Evolutionary conservation across 2,113 vertebrate genomes (phyloP), one percentile per base, ranked within the genome.

Genomic region (Emberiza fucata): DNA sequence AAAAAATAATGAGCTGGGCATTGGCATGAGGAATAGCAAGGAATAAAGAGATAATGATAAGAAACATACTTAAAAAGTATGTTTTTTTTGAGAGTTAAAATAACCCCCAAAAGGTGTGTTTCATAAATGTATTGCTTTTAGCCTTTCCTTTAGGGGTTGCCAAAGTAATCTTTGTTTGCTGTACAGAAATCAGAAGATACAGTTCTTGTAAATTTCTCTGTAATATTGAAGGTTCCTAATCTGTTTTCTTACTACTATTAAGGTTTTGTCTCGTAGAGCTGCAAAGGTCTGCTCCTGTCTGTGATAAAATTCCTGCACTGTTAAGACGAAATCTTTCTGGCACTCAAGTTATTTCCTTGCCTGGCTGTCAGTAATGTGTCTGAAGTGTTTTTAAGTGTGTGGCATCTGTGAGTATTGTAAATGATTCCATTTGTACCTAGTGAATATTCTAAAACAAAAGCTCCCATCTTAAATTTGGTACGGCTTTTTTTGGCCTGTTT

Each of bases 61-160:
- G 24, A 48, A 24, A 60, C 42, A 3, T 59, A 29, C 21, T 29
- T 78, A 20, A 44, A 37, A 77, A 61, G 6, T 3, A 4, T 24
- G 14, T 31, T 4, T 31, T 22, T 24, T 70, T 50, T 14, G 10
- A 42, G 29, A 14, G 10, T 22, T 4, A 6, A 11, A 27, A 15
- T 57, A 33, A 0, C 2, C 2, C 2, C 21, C 4, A 13, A 3
- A 21, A 28, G 3, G 2, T 40, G 9, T 68, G 12, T 54, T 70
- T 71, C 45, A 5, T 80, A 71, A 29, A 17, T 5, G 5, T 71
- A 6, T 10, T 63, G 17, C 61, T 78, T 60, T n/a, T 63, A 70
- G 15, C 9, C 6, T 84, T 78, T 50, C 0, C 1, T 81, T 84
- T 89, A 47, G 71, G 85, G 60, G 2, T 33, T 66, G 42, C 51